Percentiles rank a stretch among this genome's conserved stretches.
Evolutionary conservation across 1,140 invertebrate genomes (phyloP).

Genomic region (Samia ricini): DNA sequence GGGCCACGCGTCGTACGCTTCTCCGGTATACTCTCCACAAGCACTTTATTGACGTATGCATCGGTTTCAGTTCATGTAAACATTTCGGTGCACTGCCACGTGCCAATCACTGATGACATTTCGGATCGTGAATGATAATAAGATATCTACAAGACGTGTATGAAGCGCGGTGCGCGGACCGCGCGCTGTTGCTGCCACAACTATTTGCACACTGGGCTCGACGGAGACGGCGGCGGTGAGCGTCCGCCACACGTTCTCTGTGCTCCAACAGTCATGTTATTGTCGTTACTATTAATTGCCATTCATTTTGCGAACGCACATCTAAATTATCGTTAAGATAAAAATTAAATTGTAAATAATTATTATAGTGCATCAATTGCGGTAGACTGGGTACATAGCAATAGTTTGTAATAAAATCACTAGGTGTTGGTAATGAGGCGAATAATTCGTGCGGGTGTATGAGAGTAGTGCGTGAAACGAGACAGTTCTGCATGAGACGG

Average conservation of each 20-base stretch:
- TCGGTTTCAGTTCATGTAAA: constrained; percentile 42
- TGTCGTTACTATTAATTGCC: constrained; percentile 31
- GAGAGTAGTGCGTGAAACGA: constrained; percentile 27
- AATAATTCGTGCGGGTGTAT: constrained; percentile 8
- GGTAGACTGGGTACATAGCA: not conserved
- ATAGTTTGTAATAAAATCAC: not conserved
- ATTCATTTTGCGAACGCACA: constrained; percentile 15
- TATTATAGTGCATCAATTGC: not conserved
- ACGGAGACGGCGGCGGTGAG: constrained; percentile 28
- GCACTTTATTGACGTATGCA: constrained; percentile 41
- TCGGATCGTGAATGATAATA: constrained; percentile 2
- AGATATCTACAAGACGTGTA: constrained; percentile 42
- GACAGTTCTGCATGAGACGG: constrained; percentile 56
- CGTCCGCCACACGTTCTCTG: constrained; percentile 24
- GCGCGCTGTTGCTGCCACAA: constrained; percentile 52
- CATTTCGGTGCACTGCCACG: constrained; percentile 21
- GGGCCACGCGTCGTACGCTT: constrained; percentile 48
- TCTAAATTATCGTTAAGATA: constrained; percentile 3
- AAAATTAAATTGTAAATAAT: not conserved
- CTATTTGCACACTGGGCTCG: constrained; percentile 43
- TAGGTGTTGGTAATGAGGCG: not conserved
- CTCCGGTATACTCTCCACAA: constrained; percentile 46
- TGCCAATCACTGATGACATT: constrained; percentile 23
- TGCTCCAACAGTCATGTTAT: constrained; percentile 22
- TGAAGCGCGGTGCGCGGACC: constrained; percentile 37